A percentile compares a stretch with the other conserved stretches of the same genome.
Conservation (phyloP, 1,140 invertebrate genomes). For the Megalonaias nervosa region DNA sequence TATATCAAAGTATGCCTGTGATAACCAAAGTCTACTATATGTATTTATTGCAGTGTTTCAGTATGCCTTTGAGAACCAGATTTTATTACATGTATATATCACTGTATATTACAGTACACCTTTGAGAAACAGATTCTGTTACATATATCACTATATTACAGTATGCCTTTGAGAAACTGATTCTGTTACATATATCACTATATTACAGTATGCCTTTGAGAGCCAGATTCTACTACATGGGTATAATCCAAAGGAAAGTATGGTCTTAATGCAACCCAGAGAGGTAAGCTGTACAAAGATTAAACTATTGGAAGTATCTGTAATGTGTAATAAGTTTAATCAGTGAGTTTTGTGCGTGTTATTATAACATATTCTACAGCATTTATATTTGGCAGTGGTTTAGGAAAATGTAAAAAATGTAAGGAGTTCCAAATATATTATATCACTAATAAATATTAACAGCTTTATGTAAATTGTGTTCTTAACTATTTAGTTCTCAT, state of each 20-base stretch:
- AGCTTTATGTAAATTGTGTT: too few relatives aligned
- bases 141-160: conserved; percentile 57
- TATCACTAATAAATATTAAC: too few relatives aligned
- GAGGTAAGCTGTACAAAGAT: conserved; percentile 61
- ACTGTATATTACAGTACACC: conserved; percentile 25
- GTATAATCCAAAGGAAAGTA: conserved; percentile 71
- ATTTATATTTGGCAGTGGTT: too few relatives aligned
- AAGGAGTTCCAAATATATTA: too few relatives aligned
- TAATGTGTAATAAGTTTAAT: too few relatives aligned
- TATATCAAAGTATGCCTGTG: too few relatives aligned
- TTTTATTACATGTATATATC: conserved; percentile 72
- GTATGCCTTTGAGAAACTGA: not conserved
- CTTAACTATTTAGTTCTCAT: too few relatives aligned
- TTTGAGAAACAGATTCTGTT: conserved; percentile 76
- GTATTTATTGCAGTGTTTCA: not conserved
- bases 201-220: conserved; percentile 66
- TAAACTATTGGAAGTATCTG: too few relatives aligned
- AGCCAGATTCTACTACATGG: conserved; percentile 76
- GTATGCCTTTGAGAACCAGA: conserved; percentile 75
- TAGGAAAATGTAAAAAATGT: too few relatives aligned
- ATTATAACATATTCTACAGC: too few relatives aligned
- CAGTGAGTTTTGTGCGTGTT: too few relatives aligned
- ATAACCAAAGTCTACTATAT: not conserved
- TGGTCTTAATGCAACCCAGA: conserved; percentile 74
- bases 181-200: not conserved